A percentile compares a stretch with the other conserved stretches of the same genome.
Evolutionary conservation across 2,113 vertebrate genomes (phyloP).

Genomic region (Formicarius rufipectus): DNA sequence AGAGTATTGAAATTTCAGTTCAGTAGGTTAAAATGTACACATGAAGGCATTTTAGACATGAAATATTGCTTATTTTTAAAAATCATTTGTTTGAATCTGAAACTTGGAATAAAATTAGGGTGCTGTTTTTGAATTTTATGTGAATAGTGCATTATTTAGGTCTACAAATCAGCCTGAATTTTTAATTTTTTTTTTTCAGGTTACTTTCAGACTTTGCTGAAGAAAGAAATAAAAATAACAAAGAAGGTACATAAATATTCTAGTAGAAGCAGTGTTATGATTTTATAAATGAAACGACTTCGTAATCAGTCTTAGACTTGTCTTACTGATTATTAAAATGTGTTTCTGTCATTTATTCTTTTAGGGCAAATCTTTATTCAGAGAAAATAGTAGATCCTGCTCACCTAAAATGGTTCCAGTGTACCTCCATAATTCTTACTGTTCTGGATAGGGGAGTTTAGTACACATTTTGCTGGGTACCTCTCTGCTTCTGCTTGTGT

Average conservation of each 20-base stretch:
- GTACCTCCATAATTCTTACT: neutral
- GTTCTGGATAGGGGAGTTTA: neutral
- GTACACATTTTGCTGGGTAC: neutral
- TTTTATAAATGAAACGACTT: neutral
- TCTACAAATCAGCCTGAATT: neutral
- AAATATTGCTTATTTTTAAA: neutral
- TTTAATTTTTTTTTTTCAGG: slow-evolving; percentile 46
- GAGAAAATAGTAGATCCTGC: neutral
- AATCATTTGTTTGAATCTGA: neutral
- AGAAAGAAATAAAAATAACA: slow-evolving; percentile 64
- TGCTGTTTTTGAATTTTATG: neutral
- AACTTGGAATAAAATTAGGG: neutral
- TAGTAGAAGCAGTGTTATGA: neutral
- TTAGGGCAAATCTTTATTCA: neutral
- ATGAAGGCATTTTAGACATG: neutral
- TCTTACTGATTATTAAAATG: neutral
- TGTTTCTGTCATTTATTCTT: neutral
- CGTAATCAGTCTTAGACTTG: neutral
- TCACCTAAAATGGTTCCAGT: neutral
- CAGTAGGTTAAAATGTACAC: neutral
- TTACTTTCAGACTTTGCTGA: slow-evolving; percentile 62
- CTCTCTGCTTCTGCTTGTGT: neutral
- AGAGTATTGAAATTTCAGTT: neutral
- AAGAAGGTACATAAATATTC: slow-evolving; percentile 70
- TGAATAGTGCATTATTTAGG: neutral